phyloP scores from a whole-genome alignment of 2,113 vertebrate species.

The Boleophthalmus pectinirostris region DNA sequence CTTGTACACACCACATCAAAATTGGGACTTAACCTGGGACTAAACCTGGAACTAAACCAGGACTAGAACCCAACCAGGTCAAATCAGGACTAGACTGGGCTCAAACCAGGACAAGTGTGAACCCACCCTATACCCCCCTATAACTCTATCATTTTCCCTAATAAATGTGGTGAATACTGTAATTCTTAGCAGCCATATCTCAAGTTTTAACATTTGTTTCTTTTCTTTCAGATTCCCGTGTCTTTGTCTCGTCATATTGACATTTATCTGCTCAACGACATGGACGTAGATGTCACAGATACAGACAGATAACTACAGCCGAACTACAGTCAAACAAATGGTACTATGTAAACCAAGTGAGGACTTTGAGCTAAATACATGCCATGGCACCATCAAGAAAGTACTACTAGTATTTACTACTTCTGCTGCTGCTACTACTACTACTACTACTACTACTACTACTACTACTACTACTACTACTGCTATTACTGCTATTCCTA shows the following conservation, averaged over 20 bases:
- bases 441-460: neutral
- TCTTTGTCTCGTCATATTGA: constrained; percentile 79
- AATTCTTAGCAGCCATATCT: neutral
- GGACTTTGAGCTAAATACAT: neutral
- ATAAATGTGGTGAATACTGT: neutral
- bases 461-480: neutral
- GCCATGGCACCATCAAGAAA: neutral
- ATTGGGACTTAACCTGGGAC: too few relatives aligned
- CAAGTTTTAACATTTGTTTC: neutral
- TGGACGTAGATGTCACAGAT: constrained; percentile 69
- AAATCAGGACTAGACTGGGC: neutral
- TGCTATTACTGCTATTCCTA: neutral
- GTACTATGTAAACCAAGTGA: neutral
- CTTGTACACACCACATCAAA: too few relatives aligned
- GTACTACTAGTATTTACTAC: neutral
- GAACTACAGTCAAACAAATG: neutral
- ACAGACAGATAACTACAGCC: constrained; percentile 46
- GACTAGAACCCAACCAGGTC: too few relatives aligned
- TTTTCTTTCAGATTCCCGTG: constrained; percentile 69
- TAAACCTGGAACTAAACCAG: too few relatives aligned
- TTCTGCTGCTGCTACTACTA: neutral
- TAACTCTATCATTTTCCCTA: neutral
- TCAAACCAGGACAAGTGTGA: neutral
- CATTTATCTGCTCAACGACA: constrained; percentile 82
- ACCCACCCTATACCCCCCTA: neutral